Base-by-base conservation (phyloP, 2,888 invertebrate genomes). In the Amphipyra berbera region DNA sequence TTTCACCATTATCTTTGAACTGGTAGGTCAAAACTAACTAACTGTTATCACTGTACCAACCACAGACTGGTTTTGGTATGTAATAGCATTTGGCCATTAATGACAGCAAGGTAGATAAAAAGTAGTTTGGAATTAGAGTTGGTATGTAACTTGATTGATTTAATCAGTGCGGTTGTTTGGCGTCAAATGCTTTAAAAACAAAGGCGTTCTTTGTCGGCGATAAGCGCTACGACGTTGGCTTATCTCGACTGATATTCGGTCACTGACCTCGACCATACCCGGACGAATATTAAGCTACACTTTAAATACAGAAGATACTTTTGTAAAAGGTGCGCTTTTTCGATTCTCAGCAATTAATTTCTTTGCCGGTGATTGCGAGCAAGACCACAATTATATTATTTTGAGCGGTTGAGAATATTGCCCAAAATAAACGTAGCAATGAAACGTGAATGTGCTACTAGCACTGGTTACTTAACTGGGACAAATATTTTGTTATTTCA, bases 201-300 rank as follows among this genome's bases (percentile, higher is more conserved):
- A 92, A 90, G 87, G 88, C 87, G 82, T 86, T 90, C 90, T 90
- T 91, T 92, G 90, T 89, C 88, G 86, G 83, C 88, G 92, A 93
- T 93, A 93, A 93, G 85, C 84, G 84, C 85, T 87, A 87, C 81
- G 90, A 89, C 88, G 91, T 78, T 76, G 82, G 85, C 90, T 93
- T 94, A 94, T 94, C 93, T 90, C 68, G 55, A 62, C 84, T 86
- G 94, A 94, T 95, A 94, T 79, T 56, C 90, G 94, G 93, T 90
- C 93, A 87, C 58, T 83, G 90, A 93, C 92, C 93, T 83, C 83
- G 60, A 60, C 40, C 65, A 82, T 81, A 86, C 89, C 90, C 86
- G 86, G 86, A 87, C 86, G 83, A 83, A 75, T 76, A 64, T 75
- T 74, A 82, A 87, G 75, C 61, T 73, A 77, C 66, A 57, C 53